phyloP scores from a whole-genome alignment of 2,113 vertebrate genomes.

The Planiliza haematocheilus region DNA sequence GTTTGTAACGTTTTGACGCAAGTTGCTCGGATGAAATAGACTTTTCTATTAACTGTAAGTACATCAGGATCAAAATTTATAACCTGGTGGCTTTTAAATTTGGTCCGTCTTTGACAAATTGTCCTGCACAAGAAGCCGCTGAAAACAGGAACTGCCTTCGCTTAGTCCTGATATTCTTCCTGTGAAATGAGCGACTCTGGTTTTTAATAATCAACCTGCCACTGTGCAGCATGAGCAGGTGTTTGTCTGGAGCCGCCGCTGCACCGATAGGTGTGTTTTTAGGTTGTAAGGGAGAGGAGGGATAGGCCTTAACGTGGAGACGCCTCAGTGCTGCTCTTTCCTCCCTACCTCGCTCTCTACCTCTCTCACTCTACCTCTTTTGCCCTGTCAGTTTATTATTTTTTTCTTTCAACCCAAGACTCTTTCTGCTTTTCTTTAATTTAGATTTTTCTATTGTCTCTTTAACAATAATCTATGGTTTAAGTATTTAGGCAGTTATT shows the following conservation, averaged over 20 bases:
- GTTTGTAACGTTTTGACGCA: too few species aligned
- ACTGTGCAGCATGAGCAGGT: constrained; percentile 9
- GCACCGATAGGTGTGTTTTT: constrained; percentile 11
- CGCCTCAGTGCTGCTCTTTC: constrained; percentile 50
- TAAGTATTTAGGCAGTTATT: neutral
- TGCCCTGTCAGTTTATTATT: neutral
- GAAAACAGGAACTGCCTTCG: neutral
- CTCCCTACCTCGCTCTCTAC: constrained; percentile 72
- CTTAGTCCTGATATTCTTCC: neutral
- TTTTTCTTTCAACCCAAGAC: neutral
- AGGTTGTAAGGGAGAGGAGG: constrained; percentile 48
- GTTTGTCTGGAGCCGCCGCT: neutral
- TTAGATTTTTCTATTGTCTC: neutral
- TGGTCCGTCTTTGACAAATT: neutral
- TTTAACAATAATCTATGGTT: neutral
- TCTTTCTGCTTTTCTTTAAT: neutral
- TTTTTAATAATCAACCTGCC: constrained; percentile 25
- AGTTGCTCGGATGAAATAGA: constrained; percentile 1
- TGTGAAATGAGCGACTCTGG: neutral
- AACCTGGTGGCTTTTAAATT: constrained; percentile 11
- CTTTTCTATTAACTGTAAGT: constrained; percentile 15
- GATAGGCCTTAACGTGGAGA: constrained; percentile 68
- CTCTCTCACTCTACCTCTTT: constrained; percentile 64
- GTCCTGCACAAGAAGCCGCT: neutral
- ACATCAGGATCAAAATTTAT: constrained; percentile 9